A percentile compares a stretch with the other conserved stretches of the same genome.
phyloP scores from a whole-genome alignment of 1,140 invertebrate species.

The Nasonia giraulti region DNA sequence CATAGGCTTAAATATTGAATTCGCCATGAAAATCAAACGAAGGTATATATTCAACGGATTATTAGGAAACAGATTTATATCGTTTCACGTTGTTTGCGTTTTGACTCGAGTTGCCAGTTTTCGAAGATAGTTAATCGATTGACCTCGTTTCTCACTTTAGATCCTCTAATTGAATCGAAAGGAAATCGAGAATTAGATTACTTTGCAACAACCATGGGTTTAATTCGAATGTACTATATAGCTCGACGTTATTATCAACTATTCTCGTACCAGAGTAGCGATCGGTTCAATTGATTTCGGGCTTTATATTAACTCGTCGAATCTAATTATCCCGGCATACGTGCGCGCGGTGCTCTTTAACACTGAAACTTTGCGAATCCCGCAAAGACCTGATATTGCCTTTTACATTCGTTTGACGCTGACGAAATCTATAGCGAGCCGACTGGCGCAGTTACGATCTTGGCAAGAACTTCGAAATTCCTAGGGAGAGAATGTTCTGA shows the following conservation, averaged over 20 bases:
- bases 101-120: too few relatives aligned
- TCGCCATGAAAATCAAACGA: too few relatives aligned
- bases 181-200: not conserved
- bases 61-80: too few relatives aligned
- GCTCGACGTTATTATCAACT: too few relatives aligned
- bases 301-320: not conserved
- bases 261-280: too few relatives aligned
- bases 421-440: not conserved
- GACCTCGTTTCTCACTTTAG: not conserved
- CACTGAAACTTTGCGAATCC: not conserved
- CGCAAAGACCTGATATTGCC: not conserved
- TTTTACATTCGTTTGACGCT: not conserved
- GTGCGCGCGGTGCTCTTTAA: not conserved
- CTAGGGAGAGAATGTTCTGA: not conserved
- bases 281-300: too few relatives aligned
- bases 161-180: not conserved
- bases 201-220: not conserved
- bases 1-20: too few relatives aligned
- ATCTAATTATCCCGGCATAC: not conserved
- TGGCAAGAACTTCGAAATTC: not conserved
- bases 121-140: too few relatives aligned
- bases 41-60: too few relatives aligned
- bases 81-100: too few relatives aligned
- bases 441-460: not conserved
- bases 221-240: not conserved